These are phyloP conservation scores for Ibycter americanus DNA, from an alignment of 2,797 vertebrate species.

Conservation along the genomic window DNA sequence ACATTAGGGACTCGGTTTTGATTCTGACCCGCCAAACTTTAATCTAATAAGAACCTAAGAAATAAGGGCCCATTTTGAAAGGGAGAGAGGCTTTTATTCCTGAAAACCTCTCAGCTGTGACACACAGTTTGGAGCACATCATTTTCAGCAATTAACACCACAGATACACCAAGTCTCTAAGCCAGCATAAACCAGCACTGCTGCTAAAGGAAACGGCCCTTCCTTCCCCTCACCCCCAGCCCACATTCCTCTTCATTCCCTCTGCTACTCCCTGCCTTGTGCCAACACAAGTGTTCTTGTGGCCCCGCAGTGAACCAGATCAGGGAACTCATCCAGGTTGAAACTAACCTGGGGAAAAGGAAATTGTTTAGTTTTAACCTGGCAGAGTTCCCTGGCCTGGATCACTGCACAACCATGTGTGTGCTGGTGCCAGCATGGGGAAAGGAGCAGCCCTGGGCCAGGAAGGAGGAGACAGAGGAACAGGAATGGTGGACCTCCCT, in stretches of 20 bases:
- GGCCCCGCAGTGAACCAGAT: constrained; percentile 40
- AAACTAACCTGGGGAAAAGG: constrained; percentile 54
- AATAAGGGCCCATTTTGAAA: not conserved
- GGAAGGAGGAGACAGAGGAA: constrained; percentile 23
- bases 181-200: constrained; percentile 32
- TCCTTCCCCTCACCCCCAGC: constrained; percentile 14
- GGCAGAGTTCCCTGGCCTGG: constrained; percentile 44
- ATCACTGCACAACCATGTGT: constrained; percentile 10
- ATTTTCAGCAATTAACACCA: constrained; percentile 63
- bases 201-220: constrained; percentile 42
- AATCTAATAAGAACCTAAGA: not conserved
- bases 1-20: not conserved
- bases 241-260: constrained; percentile 18
- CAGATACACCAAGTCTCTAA: constrained; percentile 1
- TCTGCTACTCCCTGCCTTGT: not conserved
- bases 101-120: constrained; percentile 23
- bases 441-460: constrained; percentile 2
- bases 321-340: constrained; percentile 57
- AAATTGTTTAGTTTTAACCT: constrained; percentile 51
- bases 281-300: constrained; percentile 33
- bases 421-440: constrained; percentile 13
- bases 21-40: not conserved
- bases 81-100: not conserved
- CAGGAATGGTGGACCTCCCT: not conserved
- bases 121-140: not conserved